Evolutionary conservation across 2,888 invertebrate genomes (phyloP).

Genomic region (Galerucella nymphaeae): DNA sequence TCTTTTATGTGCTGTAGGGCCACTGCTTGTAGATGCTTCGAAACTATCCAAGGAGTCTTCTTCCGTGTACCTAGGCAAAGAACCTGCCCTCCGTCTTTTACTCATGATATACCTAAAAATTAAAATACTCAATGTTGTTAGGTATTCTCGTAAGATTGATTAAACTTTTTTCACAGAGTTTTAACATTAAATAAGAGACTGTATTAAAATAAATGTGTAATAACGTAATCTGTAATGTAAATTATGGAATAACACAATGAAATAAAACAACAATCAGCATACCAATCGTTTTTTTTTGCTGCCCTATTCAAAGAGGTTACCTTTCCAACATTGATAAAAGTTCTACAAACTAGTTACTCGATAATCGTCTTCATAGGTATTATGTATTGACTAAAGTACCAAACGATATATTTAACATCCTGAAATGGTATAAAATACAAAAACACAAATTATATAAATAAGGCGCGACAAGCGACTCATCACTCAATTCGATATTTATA

Average conservation of each 20-base stretch:
- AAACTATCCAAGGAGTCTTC: conserved; percentile 79
- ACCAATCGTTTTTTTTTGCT: conserved; percentile 37
- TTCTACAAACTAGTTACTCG: conserved; percentile 28
- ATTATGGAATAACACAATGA: conserved; percentile 16
- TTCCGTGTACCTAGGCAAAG: conserved; percentile 81
- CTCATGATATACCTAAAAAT: conserved; percentile 68
- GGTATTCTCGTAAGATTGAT: conserved; percentile 4
- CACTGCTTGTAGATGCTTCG: conserved; percentile 68
- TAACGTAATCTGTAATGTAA: neutral
- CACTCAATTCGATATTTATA: conserved; percentile 50
- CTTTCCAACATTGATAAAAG: conserved; percentile 44
- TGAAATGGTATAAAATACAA: conserved; percentile 36
- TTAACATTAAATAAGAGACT: neutral
- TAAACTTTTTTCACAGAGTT: conserved; percentile 3
- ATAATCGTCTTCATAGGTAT: conserved; percentile 25
- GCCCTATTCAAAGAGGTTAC: conserved; percentile 45
- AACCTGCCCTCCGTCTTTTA: conserved; percentile 84
- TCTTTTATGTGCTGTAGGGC: conserved; percentile 69
- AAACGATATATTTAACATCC: conserved; percentile 35
- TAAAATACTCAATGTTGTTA: conserved; percentile 16
- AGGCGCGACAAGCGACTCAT: conserved; percentile 52
- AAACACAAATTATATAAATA: conserved; percentile 51
- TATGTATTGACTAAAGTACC: conserved; percentile 37
- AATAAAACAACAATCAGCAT: conserved; percentile 37
- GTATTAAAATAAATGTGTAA: conserved; percentile 1